A percentile compares a stretch with the other conserved stretches of the same genome.
Conservation (phyloP, 2,113 vertebrate genomes). For the Gallinago media region DNA sequence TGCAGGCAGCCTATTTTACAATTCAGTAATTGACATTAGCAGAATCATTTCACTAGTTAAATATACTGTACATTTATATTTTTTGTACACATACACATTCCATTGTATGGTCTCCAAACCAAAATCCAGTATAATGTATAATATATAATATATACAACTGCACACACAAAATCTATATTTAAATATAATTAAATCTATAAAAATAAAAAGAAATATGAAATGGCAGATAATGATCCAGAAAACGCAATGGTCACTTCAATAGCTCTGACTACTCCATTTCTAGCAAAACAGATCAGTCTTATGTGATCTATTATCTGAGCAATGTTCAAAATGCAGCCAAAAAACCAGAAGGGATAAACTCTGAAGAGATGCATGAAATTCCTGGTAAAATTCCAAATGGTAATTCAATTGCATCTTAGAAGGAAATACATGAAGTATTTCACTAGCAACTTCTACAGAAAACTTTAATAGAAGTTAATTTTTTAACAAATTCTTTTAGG, state of each 20-base stretch:
- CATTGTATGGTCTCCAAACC: neutral
- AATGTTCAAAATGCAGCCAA: neutral
- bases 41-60: neutral
- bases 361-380: neutral
- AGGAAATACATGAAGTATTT: neutral
- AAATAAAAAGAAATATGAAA: neutral
- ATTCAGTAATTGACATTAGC: neutral
- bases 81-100: neutral
- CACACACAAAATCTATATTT: neutral
- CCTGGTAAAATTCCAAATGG: neutral
- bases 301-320: neutral
- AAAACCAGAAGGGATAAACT: neutral
- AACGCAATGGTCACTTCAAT: neutral
- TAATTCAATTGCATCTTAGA: neutral
- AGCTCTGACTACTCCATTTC: neutral
- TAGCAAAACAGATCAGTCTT: neutral
- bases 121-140: neutral
- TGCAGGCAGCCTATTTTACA: neutral
- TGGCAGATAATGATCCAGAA: neutral
- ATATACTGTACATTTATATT: neutral
- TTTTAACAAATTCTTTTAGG: neutral
- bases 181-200: fast-evolving
- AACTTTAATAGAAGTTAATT: neutral
- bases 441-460: neutral
- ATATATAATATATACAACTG: neutral